Percentiles rank a stretch among this genome's conserved stretches.
Conservation (phyloP, 2,797 vertebrate species). For the Dendrocincla tyrannina region DNA sequence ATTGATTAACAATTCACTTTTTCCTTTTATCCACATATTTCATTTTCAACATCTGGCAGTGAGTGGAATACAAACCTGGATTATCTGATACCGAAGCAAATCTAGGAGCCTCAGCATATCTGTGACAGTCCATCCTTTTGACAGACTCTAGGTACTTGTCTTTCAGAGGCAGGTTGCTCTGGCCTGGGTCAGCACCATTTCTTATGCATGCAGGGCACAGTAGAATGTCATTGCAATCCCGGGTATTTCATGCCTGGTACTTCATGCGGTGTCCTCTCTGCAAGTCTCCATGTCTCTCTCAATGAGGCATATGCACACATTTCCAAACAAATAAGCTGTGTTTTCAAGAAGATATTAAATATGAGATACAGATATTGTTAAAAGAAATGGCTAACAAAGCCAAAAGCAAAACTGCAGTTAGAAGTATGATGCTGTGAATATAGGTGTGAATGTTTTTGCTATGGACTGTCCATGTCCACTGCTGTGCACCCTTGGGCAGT, state of each 20-base stretch:
- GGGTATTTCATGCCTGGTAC: constrained; percentile 57
- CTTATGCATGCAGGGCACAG: constrained; percentile 63
- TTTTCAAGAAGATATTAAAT: constrained; percentile 22
- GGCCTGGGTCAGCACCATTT: constrained; percentile 72
- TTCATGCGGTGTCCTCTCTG: constrained; percentile 54
- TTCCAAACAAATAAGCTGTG: constrained; percentile 97
- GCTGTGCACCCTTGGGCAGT: not conserved
- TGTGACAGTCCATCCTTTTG: constrained; percentile 12
- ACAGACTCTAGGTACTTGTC: not conserved
- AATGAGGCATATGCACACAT: constrained; percentile 91
- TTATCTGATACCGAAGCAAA: not conserved
- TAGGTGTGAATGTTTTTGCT: not conserved
- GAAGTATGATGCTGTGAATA: not conserved
- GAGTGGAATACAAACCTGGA: constrained; percentile 51
- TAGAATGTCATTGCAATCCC: constrained; percentile 39
- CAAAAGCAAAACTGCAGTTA: not conserved
- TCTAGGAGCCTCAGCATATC: not conserved
- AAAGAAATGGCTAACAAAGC: not conserved
- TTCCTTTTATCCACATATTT: not conserved
- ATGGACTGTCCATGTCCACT: no score
- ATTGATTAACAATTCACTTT: constrained; percentile 45
- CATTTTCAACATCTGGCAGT: constrained; percentile 70
- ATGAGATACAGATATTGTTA: not conserved
- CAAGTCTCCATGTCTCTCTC: constrained; percentile 63
- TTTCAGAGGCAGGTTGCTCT: not conserved